These are phyloP conservation scores for Drosophila kohkoa DNA, from an alignment of 1,140 invertebrate species.

Conservation along the genomic window DNA sequence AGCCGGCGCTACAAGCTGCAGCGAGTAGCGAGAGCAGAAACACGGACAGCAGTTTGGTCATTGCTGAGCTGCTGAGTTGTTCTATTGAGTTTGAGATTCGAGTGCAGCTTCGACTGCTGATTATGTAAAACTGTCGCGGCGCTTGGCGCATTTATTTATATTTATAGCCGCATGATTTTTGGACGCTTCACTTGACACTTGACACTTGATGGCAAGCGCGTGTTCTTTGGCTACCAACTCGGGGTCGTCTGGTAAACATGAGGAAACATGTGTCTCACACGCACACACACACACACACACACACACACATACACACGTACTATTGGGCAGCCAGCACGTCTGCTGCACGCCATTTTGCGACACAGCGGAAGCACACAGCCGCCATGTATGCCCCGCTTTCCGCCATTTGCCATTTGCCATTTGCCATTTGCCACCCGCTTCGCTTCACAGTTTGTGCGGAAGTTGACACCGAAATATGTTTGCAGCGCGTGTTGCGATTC, in stretches of 20 bases:
- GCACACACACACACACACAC: conserved; percentile 22
- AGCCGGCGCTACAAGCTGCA: conserved; percentile 26
- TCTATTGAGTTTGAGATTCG: neutral
- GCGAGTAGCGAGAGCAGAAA: conserved; percentile 36
- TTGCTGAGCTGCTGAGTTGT: neutral
- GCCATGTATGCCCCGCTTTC: neutral
- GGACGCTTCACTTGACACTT: conserved; percentile 13
- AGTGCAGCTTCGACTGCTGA: conserved; percentile 5
- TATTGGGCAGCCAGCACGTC: conserved; percentile 38
- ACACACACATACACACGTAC: conserved; percentile 16
- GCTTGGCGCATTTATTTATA: conserved; percentile 59
- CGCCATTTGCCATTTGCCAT: too few relatives aligned
- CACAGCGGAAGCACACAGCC: conserved; percentile 40
- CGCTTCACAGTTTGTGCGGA: conserved; percentile 30
- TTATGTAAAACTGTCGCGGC: conserved; percentile 57
- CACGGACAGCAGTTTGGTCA: conserved; percentile 3
- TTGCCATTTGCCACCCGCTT: neutral
- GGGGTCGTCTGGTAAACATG: conserved; percentile 58
- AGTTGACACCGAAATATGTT: conserved; percentile 39
- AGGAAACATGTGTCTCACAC: conserved; percentile 63
- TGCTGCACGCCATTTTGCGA: conserved; percentile 46
- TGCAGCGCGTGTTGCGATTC: conserved; percentile 31
- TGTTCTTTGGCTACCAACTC: conserved; percentile 52
- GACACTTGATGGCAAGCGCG: conserved; percentile 38
- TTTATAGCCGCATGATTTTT: conserved; percentile 36